These are phyloP conservation scores for Siniperca scherzeri DNA, from an alignment of 2,797 vertebrate genomes.

Conservation along the genomic window DNA sequence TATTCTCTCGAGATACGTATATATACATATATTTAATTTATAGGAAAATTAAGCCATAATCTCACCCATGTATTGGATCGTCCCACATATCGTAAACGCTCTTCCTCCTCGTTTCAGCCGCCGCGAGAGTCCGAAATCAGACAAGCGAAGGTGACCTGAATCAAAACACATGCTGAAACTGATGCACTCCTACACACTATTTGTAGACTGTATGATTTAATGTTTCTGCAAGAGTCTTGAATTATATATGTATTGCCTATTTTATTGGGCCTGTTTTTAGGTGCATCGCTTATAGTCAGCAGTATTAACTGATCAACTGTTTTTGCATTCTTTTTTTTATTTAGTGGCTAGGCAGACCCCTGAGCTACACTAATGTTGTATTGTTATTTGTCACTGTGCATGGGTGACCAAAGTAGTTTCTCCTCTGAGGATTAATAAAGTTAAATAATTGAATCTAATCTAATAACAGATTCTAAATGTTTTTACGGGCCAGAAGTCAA, in stretches of 20 bases:
- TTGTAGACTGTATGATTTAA: not conserved
- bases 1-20: not conserved
- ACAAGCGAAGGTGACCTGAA: constrained; percentile 92
- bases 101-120: constrained; percentile 87
- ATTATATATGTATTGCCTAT: not conserved
- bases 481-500: not conserved
- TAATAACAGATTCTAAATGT: not conserved
- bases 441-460: not conserved
- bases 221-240: not conserved
- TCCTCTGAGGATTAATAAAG: not conserved
- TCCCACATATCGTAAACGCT: constrained; percentile 93
- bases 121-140: constrained; percentile 92
- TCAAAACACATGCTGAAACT: constrained; percentile 24
- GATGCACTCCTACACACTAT: not conserved
- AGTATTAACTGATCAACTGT: not conserved
- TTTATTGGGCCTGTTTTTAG: not conserved
- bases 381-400: not conserved
- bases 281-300: too few species aligned
- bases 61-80: constrained; percentile 96
- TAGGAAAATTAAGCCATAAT: constrained; percentile 16
- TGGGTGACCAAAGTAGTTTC: not conserved
- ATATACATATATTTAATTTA: not conserved
- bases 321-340: not conserved
- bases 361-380: too few species aligned
- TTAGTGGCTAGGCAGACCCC: too few species aligned